Percentiles rank a stretch among this genome's conserved stretches.
These are phyloP conservation scores for Lasioglossum baleicum DNA, from an alignment of 1,140 invertebrate species.

Conservation along the genomic window DNA sequence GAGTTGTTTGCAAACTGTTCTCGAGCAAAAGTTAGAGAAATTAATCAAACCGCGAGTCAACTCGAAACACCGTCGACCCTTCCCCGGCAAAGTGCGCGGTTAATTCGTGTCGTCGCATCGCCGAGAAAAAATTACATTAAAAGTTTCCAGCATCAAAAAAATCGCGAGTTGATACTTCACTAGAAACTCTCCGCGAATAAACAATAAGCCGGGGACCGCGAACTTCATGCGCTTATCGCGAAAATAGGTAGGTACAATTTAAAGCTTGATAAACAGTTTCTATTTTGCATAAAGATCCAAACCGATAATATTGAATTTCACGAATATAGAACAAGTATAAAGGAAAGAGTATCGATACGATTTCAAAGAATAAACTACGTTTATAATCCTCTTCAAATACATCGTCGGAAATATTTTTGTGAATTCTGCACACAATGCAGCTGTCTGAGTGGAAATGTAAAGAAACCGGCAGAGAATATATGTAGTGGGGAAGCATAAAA, in stretches of 20 bases:
- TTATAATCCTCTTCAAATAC: neutral
- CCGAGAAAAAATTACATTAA: neutral
- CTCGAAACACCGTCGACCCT: neutral
- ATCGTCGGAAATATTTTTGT: slow-evolving; percentile 6
- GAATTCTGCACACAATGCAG: neutral
- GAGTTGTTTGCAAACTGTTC: neutral
- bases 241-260: too few relatives aligned
- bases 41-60: neutral
- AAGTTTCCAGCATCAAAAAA: neutral
- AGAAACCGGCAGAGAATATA: neutral
- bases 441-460: neutral
- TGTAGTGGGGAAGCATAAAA: neutral
- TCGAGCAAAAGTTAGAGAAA: neutral
- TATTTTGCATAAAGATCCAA: too few relatives aligned
- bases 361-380: neutral
- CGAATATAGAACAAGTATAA: neutral
- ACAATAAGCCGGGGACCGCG: too few relatives aligned
- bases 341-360: neutral
- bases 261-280: too few relatives aligned
- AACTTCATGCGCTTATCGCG: too few relatives aligned
- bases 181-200: neutral
- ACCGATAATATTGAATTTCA: neutral
- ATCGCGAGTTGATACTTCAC: too few relatives aligned
- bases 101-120: too few relatives aligned
- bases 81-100: too few relatives aligned